phyloP scores from a whole-genome alignment of 2,797 vertebrate species.

The Pipistrellus pipistrellus region DNA sequence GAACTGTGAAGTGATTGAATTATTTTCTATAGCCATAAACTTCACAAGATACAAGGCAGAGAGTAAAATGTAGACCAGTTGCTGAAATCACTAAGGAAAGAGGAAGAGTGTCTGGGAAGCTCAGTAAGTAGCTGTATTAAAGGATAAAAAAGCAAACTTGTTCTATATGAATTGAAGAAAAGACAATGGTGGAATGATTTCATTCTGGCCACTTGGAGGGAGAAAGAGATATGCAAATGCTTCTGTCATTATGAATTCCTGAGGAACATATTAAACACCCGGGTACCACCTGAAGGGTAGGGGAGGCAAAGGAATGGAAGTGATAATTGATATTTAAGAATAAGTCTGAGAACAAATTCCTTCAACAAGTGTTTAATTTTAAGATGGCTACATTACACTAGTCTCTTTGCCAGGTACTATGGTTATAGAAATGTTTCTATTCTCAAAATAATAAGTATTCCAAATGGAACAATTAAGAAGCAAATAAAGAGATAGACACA shows the following conservation, averaged over 20 bases:
- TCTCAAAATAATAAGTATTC: background rate
- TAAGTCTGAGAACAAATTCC: background rate
- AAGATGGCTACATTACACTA: no score
- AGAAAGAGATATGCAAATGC: background rate
- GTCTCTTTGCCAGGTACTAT: background rate
- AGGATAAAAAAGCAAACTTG: background rate
- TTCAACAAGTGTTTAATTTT: background rate
- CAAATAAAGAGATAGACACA: background rate
- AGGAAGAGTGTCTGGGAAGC: background rate
- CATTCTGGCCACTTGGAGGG: background rate
- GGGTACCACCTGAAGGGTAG: background rate
- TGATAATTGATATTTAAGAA: background rate
- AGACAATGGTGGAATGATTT: background rate
- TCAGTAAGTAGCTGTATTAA: background rate
- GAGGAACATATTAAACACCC: background rate
- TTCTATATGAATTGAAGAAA: background rate
- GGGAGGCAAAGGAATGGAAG: background rate
- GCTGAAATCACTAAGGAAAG: slow-evolving; percentile 21
- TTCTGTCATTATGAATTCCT: background rate
- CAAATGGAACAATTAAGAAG: background rate
- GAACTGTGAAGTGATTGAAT: slow-evolving; percentile 30
- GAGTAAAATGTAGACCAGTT: slow-evolving; percentile 46
- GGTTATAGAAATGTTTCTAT: background rate
- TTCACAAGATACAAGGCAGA: slow-evolving; percentile 4
- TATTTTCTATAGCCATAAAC: background rate